Conservation (phyloP, 1,140 invertebrate species). For the Bombus consobrinus region DNA sequence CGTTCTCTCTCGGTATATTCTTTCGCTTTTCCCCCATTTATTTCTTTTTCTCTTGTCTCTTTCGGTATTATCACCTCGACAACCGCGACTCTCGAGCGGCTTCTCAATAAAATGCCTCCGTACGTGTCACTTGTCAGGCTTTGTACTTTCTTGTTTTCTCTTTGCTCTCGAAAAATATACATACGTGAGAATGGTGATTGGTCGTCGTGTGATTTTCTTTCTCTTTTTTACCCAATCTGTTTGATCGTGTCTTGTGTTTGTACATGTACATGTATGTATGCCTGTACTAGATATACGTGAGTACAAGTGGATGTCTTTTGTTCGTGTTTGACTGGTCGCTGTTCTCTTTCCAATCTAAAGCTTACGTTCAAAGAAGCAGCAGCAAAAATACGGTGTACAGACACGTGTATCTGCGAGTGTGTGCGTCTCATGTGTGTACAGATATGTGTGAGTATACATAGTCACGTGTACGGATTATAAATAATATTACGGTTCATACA, state of each 20-base stretch:
- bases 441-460: slow-evolving; percentile 62
- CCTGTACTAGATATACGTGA: not conserved
- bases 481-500: slow-evolving; percentile 77
- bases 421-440: slow-evolving; percentile 53
- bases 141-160: slow-evolving; percentile 61
- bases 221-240: slow-evolving; percentile 3
- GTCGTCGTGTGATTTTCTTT: slow-evolving; percentile 43
- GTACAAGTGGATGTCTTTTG: slow-evolving; percentile 22
- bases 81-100: slow-evolving; percentile 72
- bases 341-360: slow-evolving; percentile 71
- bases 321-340: slow-evolving; percentile 43
- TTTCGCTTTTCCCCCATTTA: slow-evolving; percentile 7
- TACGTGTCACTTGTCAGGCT: slow-evolving; percentile 70
- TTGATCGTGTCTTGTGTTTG: slow-evolving; percentile 11
- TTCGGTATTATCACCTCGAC: slow-evolving; percentile 48
- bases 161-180: slow-evolving; percentile 54
- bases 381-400: slow-evolving; percentile 68
- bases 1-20: slow-evolving; percentile 3
- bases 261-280: not conserved
- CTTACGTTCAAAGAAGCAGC: slow-evolving; percentile 79
- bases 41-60: slow-evolving; percentile 39
- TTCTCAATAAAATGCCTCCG: slow-evolving; percentile 84
- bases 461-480: slow-evolving; percentile 56
- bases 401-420: slow-evolving; percentile 53
- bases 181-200: slow-evolving; percentile 54